A percentile compares a stretch with the other conserved stretches of the same genome.
phyloP scores from a whole-genome alignment of 2,113 vertebrate species.

The Tylochromis polylepis region DNA sequence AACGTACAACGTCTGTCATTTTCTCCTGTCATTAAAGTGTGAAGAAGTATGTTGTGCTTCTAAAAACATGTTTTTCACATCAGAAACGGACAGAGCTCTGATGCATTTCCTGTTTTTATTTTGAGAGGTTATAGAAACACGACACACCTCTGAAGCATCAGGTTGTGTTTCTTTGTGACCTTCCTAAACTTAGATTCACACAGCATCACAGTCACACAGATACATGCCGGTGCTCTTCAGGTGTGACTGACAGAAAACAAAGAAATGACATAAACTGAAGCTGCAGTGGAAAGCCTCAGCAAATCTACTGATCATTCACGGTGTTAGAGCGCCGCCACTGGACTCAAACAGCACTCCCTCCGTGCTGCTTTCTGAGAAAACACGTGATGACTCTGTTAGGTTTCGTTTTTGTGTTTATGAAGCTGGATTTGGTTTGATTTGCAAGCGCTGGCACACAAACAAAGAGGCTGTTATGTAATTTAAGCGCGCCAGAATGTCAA shows the following conservation, averaged over 20 bases:
- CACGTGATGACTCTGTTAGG: neutral
- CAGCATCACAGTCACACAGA: neutral
- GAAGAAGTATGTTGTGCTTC: too few species aligned
- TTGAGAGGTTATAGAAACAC: rapidly evolving
- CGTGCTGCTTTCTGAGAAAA: slow-evolving; percentile 1
- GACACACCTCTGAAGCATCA: rapidly evolving
- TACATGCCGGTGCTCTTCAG: neutral
- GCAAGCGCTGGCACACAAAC: neutral
- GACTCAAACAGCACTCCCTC: neutral
- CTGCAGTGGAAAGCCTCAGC: rapidly evolving
- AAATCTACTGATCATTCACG: neutral
- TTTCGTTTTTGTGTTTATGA: neutral
- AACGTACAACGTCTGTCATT: too few species aligned
- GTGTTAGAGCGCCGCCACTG: neutral
- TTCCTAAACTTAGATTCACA: rapidly evolving
- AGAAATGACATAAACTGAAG: neutral
- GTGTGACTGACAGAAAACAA: neutral
- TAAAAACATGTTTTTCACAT: too few species aligned
- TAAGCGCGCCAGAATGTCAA: rapidly evolving
- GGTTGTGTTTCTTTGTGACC: rapidly evolving
- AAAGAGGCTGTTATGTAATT: neutral
- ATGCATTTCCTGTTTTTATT: neutral
- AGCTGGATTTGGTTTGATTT: neutral
- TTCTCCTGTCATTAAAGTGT: too few species aligned
- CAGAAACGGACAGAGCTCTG: rapidly evolving